A percentile compares a stretch with the other conserved stretches of the same genome.
Evolutionary conservation across 1,140 invertebrate species (phyloP).

Genomic region (Holotrichia oblita): DNA sequence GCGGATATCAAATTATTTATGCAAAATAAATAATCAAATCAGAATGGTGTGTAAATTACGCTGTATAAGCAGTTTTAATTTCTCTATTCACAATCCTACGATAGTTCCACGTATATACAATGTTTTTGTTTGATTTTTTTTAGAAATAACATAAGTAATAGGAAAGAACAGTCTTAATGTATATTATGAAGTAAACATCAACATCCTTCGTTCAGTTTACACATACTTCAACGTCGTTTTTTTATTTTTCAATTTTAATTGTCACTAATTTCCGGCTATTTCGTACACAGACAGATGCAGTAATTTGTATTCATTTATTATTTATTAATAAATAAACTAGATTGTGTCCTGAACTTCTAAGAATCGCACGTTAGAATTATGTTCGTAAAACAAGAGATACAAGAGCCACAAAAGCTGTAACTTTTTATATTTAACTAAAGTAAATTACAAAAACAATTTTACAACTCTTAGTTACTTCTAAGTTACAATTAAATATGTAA

Average conservation of each 20-base stretch:
- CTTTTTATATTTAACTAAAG: no score
- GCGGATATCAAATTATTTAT: no score
- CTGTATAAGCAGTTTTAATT: neutral
- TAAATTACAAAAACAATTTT: no score
- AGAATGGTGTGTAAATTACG: neutral
- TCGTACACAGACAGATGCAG: neutral
- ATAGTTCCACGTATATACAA: neutral
- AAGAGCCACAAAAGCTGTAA: no score
- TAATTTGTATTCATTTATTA: neutral
- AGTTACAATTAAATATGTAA: no score
- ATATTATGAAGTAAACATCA: slow-evolving; percentile 21
- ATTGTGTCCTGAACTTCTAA: neutral
- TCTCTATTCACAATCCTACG: neutral
- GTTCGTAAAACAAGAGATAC: no score
- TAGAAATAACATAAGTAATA: slow-evolving; percentile 27
- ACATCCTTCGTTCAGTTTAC: slow-evolving; percentile 28
- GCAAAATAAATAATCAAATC: neutral
- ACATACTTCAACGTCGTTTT: neutral
- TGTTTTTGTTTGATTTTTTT: neutral
- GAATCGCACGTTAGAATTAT: no score
- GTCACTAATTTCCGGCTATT: slow-evolving; percentile 10
- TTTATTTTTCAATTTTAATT: neutral
- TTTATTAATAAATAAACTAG: neutral
- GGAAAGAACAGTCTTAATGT: neutral
- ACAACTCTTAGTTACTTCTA: no score